Evolutionary conservation across 2,888 invertebrate genomes (phyloP).

Genomic region (Watsonalla binaria): DNA sequence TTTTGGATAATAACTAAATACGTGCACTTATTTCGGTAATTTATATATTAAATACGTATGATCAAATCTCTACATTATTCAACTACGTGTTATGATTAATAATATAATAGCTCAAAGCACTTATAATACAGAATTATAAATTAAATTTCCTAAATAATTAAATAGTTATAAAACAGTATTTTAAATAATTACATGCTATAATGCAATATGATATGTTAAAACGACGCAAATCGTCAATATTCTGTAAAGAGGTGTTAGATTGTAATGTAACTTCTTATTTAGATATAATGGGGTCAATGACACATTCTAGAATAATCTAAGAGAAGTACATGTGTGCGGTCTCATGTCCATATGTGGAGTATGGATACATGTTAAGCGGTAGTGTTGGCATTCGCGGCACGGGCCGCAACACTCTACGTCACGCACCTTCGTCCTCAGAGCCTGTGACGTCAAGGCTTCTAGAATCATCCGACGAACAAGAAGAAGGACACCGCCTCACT

Average conservation of each 20-base stretch:
- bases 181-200: too few species aligned
- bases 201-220: too few species aligned
- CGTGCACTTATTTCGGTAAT: neutral
- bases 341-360: conserved; percentile 52
- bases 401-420: conserved; percentile 73
- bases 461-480: conserved; percentile 71
- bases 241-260: too few species aligned
- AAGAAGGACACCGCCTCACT: conserved; percentile 53
- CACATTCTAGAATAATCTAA: conserved; percentile 19
- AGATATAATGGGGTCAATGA: too few species aligned
- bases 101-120: neutral
- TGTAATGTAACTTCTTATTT: too few species aligned
- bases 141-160: too few species aligned
- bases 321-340: conserved; percentile 57
- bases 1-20: neutral
- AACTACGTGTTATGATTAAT: too few species aligned
- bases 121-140: too few species aligned
- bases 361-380: conserved; percentile 44
- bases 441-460: conserved; percentile 74
- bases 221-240: too few species aligned
- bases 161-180: too few species aligned
- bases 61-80: neutral
- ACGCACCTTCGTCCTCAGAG: conserved; percentile 72
- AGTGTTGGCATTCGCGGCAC: conserved; percentile 72
- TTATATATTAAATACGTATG: neutral